These are phyloP conservation scores for Campaea margaritaria DNA, from an alignment of 2,888 invertebrate species.

Conservation along the genomic window DNA sequence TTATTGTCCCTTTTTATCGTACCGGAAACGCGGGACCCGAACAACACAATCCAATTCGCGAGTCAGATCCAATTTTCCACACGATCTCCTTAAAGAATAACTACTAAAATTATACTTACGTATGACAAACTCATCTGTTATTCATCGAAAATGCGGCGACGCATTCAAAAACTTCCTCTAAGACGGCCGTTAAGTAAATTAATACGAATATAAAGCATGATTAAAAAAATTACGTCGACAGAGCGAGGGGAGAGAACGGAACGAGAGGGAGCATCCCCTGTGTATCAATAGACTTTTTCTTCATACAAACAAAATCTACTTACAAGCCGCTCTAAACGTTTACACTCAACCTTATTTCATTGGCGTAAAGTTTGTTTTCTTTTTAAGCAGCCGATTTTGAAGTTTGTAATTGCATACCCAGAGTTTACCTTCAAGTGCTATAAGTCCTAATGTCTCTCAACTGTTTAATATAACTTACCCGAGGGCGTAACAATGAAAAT, in stretches of 20 bases:
- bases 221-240: slow-evolving; percentile 83
- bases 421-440: slow-evolving; percentile 78
- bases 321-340: background rate
- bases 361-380: slow-evolving; percentile 36
- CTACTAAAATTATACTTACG: slow-evolving; percentile 49
- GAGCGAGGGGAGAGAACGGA: slow-evolving; percentile 56
- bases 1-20: background rate
- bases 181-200: slow-evolving; percentile 83
- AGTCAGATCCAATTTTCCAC: slow-evolving; percentile 59
- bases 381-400: slow-evolving; percentile 36
- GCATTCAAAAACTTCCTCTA: slow-evolving; percentile 69
- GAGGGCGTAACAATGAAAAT: slow-evolving; percentile 79
- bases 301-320: slow-evolving; percentile 48
- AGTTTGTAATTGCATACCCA: slow-evolving; percentile 71
- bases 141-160: slow-evolving; percentile 78
- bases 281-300: slow-evolving; percentile 73
- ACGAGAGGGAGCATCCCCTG: slow-evolving; percentile 70
- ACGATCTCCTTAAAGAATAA: slow-evolving; percentile 54
- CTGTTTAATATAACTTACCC: slow-evolving; percentile 75
- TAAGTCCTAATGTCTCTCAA: slow-evolving; percentile 80
- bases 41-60: slow-evolving; percentile 30
- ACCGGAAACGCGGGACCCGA: slow-evolving; percentile 3
- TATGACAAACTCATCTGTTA: slow-evolving; percentile 69
- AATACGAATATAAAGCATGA: slow-evolving; percentile 84
- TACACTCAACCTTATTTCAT: slow-evolving; percentile 42